Base-by-base conservation (phyloP, 2,113 vertebrate genomes). In the Cheirogaleus medius region DNA sequence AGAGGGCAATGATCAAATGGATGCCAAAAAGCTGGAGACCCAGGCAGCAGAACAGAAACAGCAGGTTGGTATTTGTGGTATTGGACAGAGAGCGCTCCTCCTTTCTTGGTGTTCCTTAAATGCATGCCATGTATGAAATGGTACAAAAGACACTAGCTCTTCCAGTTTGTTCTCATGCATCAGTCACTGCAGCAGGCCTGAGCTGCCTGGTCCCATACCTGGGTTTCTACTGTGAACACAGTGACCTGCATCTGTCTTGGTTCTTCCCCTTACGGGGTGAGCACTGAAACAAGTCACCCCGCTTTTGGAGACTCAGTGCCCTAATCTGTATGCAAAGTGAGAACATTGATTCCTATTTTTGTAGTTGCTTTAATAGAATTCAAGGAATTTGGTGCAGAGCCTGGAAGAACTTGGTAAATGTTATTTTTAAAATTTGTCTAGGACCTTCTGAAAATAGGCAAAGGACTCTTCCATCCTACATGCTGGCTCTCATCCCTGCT, bases 371-470 rank as follows among this genome's bases (percentile, higher is more conserved):
- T 58, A 54, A 47, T 49, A 52, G 54, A 80, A 94, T 44, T 91
- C 63, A 90, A 76, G 42, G 82, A 95, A 89, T 94, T 39, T n/a
- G 93, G 84, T 32, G 14, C 13, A n/a, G 58, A 91, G 73, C 71
- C 81, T 89, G 52, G 49, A 87, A 80, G 85, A 81, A 91, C 76
- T 78, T 54, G 52, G 76, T 87, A 96, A 95, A 82, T 29, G 27
- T 58, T 97, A 58, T 86, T 96, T 95, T 92, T 84, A 66, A 68
- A 37, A 95, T 78, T 49, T 92, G 32, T 91, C 66, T n/a, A 77
- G 52, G 60, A 73, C 15, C 42, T 96, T 97, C 71, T 39, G 37
- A 88, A 92, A 94, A 77, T 52, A 52, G 76, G 71, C 76, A 77
- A 64, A 96, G 44, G 69, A 66, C 39, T 87, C 85, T 90, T 71